A percentile compares a stretch with the other conserved stretches of the same genome.
These are phyloP conservation scores for Panopea generosa DNA, from an alignment of 2,888 invertebrate genomes.

Conservation along the genomic window DNA sequence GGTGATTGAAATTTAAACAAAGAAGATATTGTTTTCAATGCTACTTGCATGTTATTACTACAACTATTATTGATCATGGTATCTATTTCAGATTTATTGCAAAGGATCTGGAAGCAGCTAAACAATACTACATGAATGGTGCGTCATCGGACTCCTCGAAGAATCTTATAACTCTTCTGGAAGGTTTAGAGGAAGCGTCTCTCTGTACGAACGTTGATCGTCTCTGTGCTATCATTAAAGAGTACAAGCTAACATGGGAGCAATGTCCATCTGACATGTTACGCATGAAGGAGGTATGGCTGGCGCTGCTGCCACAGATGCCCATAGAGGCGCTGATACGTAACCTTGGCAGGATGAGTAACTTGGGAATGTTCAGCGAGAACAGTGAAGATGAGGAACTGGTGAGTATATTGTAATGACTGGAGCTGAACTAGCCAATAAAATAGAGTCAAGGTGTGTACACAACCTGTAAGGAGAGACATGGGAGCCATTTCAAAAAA, in stretches of 20 bases:
- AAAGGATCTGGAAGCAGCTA: slow-evolving; percentile 74
- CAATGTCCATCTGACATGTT: slow-evolving; percentile 90
- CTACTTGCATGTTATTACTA: too few relatives aligned
- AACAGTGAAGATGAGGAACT: slow-evolving; percentile 45
- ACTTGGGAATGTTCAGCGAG: slow-evolving; percentile 47
- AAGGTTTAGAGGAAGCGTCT: slow-evolving; percentile 75
- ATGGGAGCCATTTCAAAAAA: too few relatives aligned
- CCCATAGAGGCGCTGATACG: slow-evolving; percentile 85
- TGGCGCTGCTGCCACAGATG: slow-evolving; percentile 83
- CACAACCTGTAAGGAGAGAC: too few relatives aligned
- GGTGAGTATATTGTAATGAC: slow-evolving; percentile 22
- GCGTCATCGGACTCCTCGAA: not conserved
- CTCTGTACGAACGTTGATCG: slow-evolving; percentile 54
- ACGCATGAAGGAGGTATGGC: slow-evolving; percentile 88
- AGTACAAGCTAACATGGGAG: slow-evolving; percentile 88
- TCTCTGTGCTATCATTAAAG: slow-evolving; percentile 70
- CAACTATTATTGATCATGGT: too few relatives aligned
- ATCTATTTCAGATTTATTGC: slow-evolving; percentile 69
- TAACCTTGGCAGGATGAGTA: slow-evolving; percentile 77
- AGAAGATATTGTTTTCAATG: too few relatives aligned
- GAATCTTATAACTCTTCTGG: slow-evolving; percentile 68
- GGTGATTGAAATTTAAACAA: too few relatives aligned
- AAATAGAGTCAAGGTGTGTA: too few relatives aligned
- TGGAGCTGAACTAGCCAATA: too few relatives aligned
- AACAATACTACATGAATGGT: slow-evolving; percentile 60